Base-by-base conservation (phyloP, 2,888 invertebrate genomes). In the Tenthredo livida region DNA sequence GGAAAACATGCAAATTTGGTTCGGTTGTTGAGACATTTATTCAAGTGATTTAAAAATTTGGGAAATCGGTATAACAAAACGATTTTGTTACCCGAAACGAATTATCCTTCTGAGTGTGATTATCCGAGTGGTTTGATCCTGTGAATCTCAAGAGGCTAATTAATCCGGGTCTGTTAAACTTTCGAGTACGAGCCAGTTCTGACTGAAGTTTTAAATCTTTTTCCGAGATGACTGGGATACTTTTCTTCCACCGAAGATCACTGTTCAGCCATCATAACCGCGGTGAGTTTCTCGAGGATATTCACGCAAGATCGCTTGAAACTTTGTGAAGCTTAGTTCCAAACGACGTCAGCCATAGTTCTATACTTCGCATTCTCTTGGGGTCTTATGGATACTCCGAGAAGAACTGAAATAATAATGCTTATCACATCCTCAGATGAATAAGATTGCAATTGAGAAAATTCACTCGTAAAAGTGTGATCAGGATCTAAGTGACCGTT, bases 261-360 rank as follows among this genome's bases (percentile, higher is more conserved):
- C 33, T 70, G 70, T 70, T 70, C 70, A 37, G 33, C 37, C n/a
- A 37, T 70, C 70, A 37, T 70, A 37, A 37, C 70, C 70, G 37
- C n/a, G 33, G 17, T n/a, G 17, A 37, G 70, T 37, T 70, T 70
- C 29, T 70, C n/a, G 37, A 37, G 17, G 37, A 70, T 70, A 70
- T 70, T 70, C 29, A 70, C n/a, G n/a, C 70, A 29, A 37, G 70
- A 37, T 70, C 37, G 70, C 61, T 61, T 15, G n/a, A 70, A 70
- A 33, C 37, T 70, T 70, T 37, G 70, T 15, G n/a, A 37, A 37
- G 29, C 2, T 70, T n/a, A 37, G 33, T 70, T 70, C 37, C 15
- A 12, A 70, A 70, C 37, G 37, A 70, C 37, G 70, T 37, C 70
- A 33, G 70, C 37, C 17, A n/a, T n/a, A 70, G 15, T 70, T 29